These are phyloP conservation scores for Cerastis rubricosa DNA, from an alignment of 2,888 invertebrate species.

Conservation along the genomic window DNA sequence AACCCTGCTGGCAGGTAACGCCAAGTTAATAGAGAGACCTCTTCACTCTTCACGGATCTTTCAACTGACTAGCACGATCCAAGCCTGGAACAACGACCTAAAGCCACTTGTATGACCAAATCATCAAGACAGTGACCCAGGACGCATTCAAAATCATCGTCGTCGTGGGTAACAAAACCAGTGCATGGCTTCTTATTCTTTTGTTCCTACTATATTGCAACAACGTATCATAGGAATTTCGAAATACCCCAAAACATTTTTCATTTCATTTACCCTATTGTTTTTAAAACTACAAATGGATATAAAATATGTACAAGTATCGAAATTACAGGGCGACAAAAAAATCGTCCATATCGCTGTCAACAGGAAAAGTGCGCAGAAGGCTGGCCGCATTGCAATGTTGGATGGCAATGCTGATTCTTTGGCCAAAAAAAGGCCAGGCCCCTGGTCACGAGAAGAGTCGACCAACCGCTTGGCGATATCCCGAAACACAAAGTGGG, in stretches of 20 bases:
- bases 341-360: too few relatives aligned
- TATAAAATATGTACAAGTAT: too few relatives aligned
- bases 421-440: too few relatives aligned
- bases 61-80: not conserved
- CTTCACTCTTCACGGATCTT: not conserved
- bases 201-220: not conserved
- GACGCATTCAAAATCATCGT: not conserved
- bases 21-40: not conserved
- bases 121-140: not conserved
- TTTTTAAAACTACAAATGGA: too few relatives aligned
- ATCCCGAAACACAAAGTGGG: too few relatives aligned
- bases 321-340: too few relatives aligned
- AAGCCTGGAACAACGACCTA: not conserved
- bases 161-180: not conserved
- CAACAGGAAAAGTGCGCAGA: too few relatives aligned
- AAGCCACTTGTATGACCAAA: not conserved
- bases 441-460: too few relatives aligned
- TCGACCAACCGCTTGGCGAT: too few relatives aligned
- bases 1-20: not conserved
- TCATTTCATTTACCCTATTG: conserved; percentile 6
- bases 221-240: not conserved
- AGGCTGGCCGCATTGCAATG: too few relatives aligned
- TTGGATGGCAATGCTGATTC: too few relatives aligned
- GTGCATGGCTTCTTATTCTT: not conserved
- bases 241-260: not conserved